Conservation (phyloP, 2,113 vertebrate species). For the Pollimyrus isidori region DNA sequence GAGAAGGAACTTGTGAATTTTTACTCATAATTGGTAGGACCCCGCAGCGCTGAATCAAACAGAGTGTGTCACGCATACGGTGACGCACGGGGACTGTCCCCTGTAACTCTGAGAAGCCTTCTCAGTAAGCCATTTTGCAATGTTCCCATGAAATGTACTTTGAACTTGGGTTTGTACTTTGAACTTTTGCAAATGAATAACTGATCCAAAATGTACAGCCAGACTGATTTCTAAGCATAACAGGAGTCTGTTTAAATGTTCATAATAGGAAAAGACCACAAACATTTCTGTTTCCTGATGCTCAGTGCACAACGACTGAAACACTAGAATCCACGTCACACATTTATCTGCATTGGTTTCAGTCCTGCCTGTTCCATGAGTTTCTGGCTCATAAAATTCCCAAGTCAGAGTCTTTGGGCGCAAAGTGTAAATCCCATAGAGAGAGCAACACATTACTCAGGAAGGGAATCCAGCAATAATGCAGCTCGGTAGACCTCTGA, state of each 20-base stretch:
- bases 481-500: neutral
- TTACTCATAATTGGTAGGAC: neutral
- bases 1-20: neutral
- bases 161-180: neutral
- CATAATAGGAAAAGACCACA: neutral
- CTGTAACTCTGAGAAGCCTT: no score
- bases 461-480: neutral
- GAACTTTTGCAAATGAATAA: neutral
- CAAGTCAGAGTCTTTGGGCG: neutral
- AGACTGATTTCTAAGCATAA: neutral
- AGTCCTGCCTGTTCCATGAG: neutral
- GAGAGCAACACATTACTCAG: neutral
- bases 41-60: neutral
- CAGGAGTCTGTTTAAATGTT: neutral
- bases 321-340: neutral
- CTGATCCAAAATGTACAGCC: neutral
- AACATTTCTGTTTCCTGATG: neutral
- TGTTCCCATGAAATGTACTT: no score
- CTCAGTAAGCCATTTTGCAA: no score
- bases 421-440: neutral
- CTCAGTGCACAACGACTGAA: neutral
- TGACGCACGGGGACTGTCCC: no score
- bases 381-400: neutral
- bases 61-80: no score
- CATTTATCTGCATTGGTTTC: neutral